Evolutionary conservation across 2,888 invertebrate genomes (phyloP).

Genomic region (Drosophila nr. fundita): DNA sequence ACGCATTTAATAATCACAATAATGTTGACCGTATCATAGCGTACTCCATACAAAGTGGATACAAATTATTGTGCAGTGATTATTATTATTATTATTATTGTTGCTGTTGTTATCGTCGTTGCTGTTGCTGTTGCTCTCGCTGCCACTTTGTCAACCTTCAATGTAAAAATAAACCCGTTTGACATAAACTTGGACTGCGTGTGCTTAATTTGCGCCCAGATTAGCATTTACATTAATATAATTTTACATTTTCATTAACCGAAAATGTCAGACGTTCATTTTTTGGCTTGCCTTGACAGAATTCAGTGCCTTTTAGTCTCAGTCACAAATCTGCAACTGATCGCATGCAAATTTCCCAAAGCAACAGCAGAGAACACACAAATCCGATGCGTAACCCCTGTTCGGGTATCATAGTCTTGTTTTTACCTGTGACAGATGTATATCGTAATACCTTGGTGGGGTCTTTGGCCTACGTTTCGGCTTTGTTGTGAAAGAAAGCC

Average conservation of each 20-base stretch:
- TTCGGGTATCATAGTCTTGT: slow-evolving; percentile 36
- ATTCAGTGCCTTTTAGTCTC: slow-evolving; percentile 11
- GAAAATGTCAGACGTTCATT: slow-evolving; percentile 47
- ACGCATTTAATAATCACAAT: slow-evolving; percentile 49
- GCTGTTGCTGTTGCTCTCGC: slow-evolving; percentile 10
- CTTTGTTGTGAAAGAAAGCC: slow-evolving; percentile 52
- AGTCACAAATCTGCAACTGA: slow-evolving; percentile 29
- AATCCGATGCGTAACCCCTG: slow-evolving; percentile 27
- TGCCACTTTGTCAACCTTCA: slow-evolving; percentile 59
- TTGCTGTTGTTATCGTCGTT: slow-evolving; percentile 1
- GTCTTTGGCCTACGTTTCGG: slow-evolving; percentile 68
- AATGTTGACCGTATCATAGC: slow-evolving; percentile 33
- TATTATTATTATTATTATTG: slow-evolving; percentile 30
- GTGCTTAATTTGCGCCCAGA: slow-evolving; percentile 75
- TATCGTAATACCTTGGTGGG: slow-evolving; percentile 40
- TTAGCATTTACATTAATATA: slow-evolving; percentile 73
- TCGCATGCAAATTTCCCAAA: slow-evolving; percentile 32
- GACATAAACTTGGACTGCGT: slow-evolving; percentile 53
- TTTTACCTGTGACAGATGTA: slow-evolving; percentile 55
- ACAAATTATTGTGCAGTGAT: slow-evolving; percentile 49
- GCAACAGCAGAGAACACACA: slow-evolving; percentile 17
- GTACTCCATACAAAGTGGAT: slow-evolving; percentile 29
- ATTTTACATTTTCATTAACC: slow-evolving; percentile 74
- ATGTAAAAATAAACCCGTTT: slow-evolving; percentile 62
- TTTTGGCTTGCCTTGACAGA: slow-evolving; percentile 48